These are phyloP conservation scores for Mystacides longicornis DNA, from an alignment of 2,888 invertebrate genomes.

Conservation along the genomic window DNA sequence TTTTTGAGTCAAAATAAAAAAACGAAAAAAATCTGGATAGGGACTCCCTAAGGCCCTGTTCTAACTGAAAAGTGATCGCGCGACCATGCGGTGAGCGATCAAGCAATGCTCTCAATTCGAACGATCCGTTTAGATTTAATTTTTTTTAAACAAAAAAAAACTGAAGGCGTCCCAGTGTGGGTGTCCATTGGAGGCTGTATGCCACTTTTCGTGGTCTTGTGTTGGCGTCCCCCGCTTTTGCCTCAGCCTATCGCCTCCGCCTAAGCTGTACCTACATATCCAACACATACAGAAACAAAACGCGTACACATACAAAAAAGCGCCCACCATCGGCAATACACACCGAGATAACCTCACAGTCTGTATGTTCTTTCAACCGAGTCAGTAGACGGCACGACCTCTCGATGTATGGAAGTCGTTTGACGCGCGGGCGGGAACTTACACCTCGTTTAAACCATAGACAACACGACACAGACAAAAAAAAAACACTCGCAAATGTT, in stretches of 20 bases:
- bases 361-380: neutral
- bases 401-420: neutral
- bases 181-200: slow-evolving; percentile 1
- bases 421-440: neutral
- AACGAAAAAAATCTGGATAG: too few species aligned
- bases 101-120: too few species aligned
- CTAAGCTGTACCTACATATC: neutral
- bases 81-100: too few species aligned
- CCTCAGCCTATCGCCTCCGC: neutral
- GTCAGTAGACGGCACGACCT: neutral
- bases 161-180: neutral
- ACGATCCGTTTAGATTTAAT: too few species aligned
- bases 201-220: slow-evolving; percentile 2
- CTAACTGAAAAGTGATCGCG: too few species aligned
- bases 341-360: neutral
- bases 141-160: too few species aligned
- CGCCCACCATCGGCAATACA: neutral
- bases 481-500: neutral
- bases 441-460: neutral
- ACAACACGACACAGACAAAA: neutral
- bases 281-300: neutral
- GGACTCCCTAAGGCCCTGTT: too few species aligned
- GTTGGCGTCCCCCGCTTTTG: neutral
- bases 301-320: neutral
- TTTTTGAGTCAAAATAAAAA: too few species aligned